phyloP scores from a whole-genome alignment of 2,888 invertebrate genomes.

The Sphinx pinastri region DNA sequence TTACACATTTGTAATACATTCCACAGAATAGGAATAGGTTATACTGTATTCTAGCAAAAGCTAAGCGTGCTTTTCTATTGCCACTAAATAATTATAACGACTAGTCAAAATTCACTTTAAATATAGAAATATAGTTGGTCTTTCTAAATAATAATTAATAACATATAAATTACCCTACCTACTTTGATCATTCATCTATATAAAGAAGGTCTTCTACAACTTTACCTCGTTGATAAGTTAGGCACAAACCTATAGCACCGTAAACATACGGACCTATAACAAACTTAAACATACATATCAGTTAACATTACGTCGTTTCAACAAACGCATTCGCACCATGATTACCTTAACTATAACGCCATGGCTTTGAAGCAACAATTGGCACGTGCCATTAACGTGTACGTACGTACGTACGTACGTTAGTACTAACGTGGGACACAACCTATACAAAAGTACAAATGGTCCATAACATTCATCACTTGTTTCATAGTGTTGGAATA shows the following conservation, averaged over 20 bases:
- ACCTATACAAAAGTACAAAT: conserved; percentile 17
- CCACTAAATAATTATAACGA: conserved; percentile 40
- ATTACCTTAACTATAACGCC: conserved; percentile 15
- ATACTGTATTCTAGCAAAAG: conserved; percentile 32
- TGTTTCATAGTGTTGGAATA: neutral
- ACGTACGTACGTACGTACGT: too few species aligned
- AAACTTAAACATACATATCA: conserved; percentile 17
- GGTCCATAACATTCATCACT: conserved; percentile 4
- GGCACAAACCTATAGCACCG: conserved; percentile 66
- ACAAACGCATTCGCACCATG: conserved; percentile 22
- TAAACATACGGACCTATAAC: conserved; percentile 45
- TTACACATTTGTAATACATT: conserved; percentile 15
- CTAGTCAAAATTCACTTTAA: conserved; percentile 47
- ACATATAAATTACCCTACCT: conserved; percentile 30
- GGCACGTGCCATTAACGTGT: conserved; percentile 17
- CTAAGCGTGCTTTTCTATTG: conserved; percentile 38
- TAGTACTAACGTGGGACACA: neutral
- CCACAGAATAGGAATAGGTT: conserved; percentile 6
- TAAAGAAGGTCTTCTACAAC: conserved; percentile 34
- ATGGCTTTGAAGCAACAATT: conserved; percentile 17
- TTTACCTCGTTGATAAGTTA: conserved; percentile 42
- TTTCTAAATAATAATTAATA: conserved; percentile 35
- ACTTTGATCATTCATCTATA: conserved; percentile 27
- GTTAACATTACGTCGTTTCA: conserved; percentile 12
- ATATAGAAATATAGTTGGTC: conserved; percentile 44